Evolutionary conservation across 2,113 vertebrate species (phyloP).

Genomic region (Gopherus evgoodei): DNA sequence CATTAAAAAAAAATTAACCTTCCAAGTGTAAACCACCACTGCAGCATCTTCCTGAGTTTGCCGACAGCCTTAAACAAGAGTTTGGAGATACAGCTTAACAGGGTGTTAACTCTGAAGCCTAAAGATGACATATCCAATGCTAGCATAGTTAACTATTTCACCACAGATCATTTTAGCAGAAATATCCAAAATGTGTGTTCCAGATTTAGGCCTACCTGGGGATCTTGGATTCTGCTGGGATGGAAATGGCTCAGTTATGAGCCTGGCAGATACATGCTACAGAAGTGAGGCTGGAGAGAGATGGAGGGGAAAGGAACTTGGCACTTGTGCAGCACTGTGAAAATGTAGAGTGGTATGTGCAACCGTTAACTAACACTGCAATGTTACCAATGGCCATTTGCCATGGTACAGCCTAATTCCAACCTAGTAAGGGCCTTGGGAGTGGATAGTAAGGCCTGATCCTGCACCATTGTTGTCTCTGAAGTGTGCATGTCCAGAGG

Average conservation of each 20-base stretch:
- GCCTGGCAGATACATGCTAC: not conserved
- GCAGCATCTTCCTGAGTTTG: not conserved
- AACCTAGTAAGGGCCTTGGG: not conserved
- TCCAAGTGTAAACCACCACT: no score
- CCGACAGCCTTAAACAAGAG: not conserved
- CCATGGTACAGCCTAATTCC: not conserved
- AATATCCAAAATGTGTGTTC: not conserved
- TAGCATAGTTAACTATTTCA: not conserved
- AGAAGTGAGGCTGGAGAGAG: not conserved
- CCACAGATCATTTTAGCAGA: not conserved
- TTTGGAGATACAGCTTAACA: not conserved
- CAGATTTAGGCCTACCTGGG: not conserved
- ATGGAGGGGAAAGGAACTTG: not conserved
- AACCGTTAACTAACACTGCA: not conserved
- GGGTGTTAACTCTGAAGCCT: not conserved
- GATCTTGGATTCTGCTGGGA: not conserved
- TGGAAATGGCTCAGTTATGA: not conserved
- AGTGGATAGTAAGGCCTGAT: not conserved
- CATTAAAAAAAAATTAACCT: not conserved
- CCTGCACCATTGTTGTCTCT: not conserved
- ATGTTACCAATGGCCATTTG: not conserved
- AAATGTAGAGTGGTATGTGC: not conserved
- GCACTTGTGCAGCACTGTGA: not conserved
- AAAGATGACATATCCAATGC: not conserved
- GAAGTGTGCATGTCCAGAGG: not conserved